phyloP scores from a whole-genome alignment of 1,140 invertebrate genomes.

The Diorhabda elongata region DNA sequence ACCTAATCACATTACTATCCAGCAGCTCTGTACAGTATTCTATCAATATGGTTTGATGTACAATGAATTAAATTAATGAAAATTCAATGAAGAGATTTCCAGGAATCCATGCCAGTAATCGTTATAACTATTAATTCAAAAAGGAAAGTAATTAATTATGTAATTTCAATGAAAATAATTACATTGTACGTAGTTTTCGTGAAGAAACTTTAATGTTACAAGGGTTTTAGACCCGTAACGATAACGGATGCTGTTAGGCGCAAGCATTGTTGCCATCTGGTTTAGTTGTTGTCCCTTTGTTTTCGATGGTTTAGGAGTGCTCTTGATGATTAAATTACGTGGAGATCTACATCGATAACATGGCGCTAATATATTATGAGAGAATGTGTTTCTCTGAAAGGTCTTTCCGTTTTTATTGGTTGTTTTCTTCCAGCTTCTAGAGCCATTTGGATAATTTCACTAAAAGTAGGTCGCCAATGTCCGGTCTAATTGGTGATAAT shows the following conservation, averaged over 20 bases:
- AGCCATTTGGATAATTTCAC: not conserved
- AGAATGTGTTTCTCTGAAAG: conserved; percentile 12
- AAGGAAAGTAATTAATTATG: conserved; percentile 5
- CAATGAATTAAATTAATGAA: too few relatives aligned
- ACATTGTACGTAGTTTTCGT: conserved; percentile 9
- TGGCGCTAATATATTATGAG: conserved; percentile 3
- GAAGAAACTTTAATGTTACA: conserved; percentile 13
- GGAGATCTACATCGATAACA: not conserved
- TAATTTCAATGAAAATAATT: conserved; percentile 13
- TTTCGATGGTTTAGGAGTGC: conserved; percentile 5
- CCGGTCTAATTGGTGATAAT: too few relatives aligned
- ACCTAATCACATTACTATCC: too few relatives aligned
- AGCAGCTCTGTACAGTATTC: too few relatives aligned
- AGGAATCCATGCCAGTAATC: too few relatives aligned
- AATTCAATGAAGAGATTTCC: too few relatives aligned
- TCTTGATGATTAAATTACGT: conserved; percentile 9
- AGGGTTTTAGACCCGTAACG: not conserved
- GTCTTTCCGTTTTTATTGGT: not conserved
- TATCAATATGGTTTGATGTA: too few relatives aligned
- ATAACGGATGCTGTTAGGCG: not conserved
- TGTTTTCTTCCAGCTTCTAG: not conserved
- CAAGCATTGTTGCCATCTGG: conserved; percentile 11
- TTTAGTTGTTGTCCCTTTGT: conserved; percentile 6
- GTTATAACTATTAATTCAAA: too few relatives aligned
- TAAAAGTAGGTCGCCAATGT: too few relatives aligned